A percentile compares a stretch with the other conserved stretches of the same genome.
Conservation (phyloP, 2,888 invertebrate species). For the Vanessa cardui region DNA sequence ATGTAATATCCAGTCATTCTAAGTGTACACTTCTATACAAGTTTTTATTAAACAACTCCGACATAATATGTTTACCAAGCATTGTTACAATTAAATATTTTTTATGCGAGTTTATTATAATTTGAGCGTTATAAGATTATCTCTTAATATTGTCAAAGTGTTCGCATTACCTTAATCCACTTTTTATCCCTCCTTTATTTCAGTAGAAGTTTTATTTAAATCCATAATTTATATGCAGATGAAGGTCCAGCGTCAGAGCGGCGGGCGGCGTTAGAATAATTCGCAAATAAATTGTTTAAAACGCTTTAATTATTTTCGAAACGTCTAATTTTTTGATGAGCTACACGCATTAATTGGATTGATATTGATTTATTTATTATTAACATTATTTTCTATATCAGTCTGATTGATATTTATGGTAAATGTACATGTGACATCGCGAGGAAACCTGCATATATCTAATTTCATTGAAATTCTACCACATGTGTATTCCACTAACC, state of each 20-base stretch:
- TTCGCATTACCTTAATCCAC: conserved; percentile 5
- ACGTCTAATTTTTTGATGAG: conserved; percentile 1
- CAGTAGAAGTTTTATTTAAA: conserved; percentile 57
- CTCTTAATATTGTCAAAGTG: neutral
- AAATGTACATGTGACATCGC: no score
- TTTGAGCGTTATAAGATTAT: neutral
- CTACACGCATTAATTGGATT: neutral
- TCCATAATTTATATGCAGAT: conserved; percentile 75
- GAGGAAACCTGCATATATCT: no score
- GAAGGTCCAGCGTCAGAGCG: conserved; percentile 45
- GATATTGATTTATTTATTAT: neutral
- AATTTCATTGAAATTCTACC: no score
- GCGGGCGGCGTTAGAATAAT: conserved; percentile 47
- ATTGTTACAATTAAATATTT: no score
- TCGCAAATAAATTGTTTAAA: conserved; percentile 46
- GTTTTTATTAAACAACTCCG: no score
- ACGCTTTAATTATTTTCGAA: conserved; percentile 19
- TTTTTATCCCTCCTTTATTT: conserved; percentile 20
- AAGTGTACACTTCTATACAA: no score
- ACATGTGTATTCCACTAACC: no score
- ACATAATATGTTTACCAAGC: no score
- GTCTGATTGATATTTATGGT: no score
- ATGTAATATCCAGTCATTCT: no score
- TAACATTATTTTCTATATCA: neutral
- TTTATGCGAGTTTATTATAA: no score